Percentiles rank a stretch among this genome's conserved stretches.
Evolutionary conservation across 2,888 invertebrate species (phyloP).

Genomic region (Hololepta plana): DNA sequence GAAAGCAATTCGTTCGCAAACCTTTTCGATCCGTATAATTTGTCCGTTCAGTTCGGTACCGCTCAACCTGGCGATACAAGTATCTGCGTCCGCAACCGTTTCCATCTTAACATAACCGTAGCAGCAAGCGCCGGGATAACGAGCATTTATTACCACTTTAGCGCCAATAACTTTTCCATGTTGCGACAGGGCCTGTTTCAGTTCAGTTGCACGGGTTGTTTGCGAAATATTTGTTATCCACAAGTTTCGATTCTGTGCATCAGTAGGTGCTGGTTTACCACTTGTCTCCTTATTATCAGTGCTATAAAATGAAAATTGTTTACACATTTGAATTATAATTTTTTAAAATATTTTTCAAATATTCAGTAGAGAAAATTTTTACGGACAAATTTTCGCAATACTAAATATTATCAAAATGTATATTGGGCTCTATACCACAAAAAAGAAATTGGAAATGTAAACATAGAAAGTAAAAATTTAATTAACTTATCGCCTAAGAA

Average conservation of each 20-base stretch:
- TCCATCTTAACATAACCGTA: slow-evolving; percentile 96
- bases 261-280: slow-evolving; percentile 10
- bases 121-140: slow-evolving; percentile 80
- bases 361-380: no score
- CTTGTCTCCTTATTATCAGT: slow-evolving; percentile 9
- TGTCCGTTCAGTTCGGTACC: slow-evolving; percentile 87
- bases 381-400: no score
- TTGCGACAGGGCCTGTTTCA: slow-evolving; percentile 82
- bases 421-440: no score
- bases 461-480: no score
- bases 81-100: slow-evolving; percentile 71
- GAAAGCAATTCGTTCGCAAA: slow-evolving; percentile 16
- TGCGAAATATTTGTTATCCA: slow-evolving; percentile 93
- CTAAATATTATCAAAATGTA: no score
- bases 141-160: slow-evolving; percentile 90
- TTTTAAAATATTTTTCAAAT: no score
- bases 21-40: slow-evolving; percentile 88
- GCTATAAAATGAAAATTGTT: slow-evolving; percentile 14
- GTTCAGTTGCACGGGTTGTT: slow-evolving; percentile 79
- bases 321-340: no score
- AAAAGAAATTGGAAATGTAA: no score
- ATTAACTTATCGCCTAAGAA: no score
- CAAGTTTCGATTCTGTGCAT: slow-evolving; percentile 45
- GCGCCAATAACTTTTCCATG: slow-evolving; percentile 91
- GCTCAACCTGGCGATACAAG: slow-evolving; percentile 79